Base-by-base conservation (phyloP, 2,797 vertebrate species). In the Argentina silus region DNA sequence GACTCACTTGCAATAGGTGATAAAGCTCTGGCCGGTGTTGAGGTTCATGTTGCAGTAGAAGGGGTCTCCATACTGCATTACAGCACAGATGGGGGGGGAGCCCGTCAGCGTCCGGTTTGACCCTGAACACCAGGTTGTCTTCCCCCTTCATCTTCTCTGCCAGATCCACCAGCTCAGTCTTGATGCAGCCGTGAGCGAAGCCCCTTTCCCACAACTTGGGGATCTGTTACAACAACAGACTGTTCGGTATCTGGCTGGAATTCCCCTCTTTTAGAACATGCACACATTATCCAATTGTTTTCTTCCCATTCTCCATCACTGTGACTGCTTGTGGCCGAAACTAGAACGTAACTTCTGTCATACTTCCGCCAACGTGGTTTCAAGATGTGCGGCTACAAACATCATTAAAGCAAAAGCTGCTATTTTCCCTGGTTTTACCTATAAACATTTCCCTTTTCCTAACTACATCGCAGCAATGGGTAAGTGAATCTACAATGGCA, bases 181-280 rank as follows among this genome's bases (percentile, higher is more conserved):
- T 99, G 83, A 99, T 95, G 0, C 93, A 95, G 79, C 98, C 98
- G 14, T 98, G 95, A 53, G 96, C 97, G 78, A 99, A 99, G 36
- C 98, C 98, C 79, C 98, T 94, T 79, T 99, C 96, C 98, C 97
- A 99, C 0, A 98, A 98, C 2, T 96, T 99, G 65, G 99, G 84
- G 1, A 99, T 97, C 98, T 99, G 73, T 59, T 3, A 8, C 63
- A 1, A 66, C 12, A 0, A 57, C 3, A 12, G 2, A 44, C 7
- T 27, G 4, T 7, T 36, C 1, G 27, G 27, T 4, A 36, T 36
- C 27, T 36, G 17, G 17, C 11, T 7, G 53, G 53, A 55, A 55
- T 2, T 48, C 11, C 11, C 7, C 47, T 48, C 11, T 48, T 48
- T 8, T 8, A 48, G 1, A 48, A 48, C 47, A 48, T 8, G 47